Evolutionary conservation across 2,888 invertebrate species (phyloP), one percentile per base, ranked within the genome.

Genomic region (Nebria salina): DNA sequence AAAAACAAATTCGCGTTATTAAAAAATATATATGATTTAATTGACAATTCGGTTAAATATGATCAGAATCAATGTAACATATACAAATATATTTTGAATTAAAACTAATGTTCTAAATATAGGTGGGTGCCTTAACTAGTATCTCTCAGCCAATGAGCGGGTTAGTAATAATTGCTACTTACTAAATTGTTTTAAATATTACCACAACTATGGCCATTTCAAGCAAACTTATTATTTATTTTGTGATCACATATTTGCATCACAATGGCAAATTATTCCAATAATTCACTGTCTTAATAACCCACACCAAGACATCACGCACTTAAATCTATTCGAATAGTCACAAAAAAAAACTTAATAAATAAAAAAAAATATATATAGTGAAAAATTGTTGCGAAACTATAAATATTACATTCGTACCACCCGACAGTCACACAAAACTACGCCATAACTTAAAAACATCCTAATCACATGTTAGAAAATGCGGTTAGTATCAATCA

Each of bases 191-290:
- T 70, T 80, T 75, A 68, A 75, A 80, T 80, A 72, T 80, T 75
- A 75, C 80, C 80, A 80, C 34, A 74, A 68, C 75, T 80, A 80
- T 80, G 80, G 80, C 80, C 80, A 65, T 80, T 70, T 80, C 75
- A 80, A 80, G 80, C 80, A 80, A 75, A 43, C 70, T 70, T 70
- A 70, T 70, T 34, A 25, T 11, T 70, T 70, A 75, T 25, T 41
- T 73, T 80, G 75, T 80, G 80, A 80, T 80, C 80, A 80, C 80
- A 80, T 79, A 75, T 75, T 80, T 64, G 80, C 80, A 80, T 80
- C 75, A 80, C 80, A 80, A 80, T 80, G 80, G 80, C 80, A 80
- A 80, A 78, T 74, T 54, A 78, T 75, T 9, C n/a, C 43, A 75
- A 75, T 79, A 73, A 79, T 70, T 79, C 79, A 79, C 79, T 80